A percentile compares a stretch with the other conserved stretches of the same genome.
These are phyloP conservation scores for Cerastis leucographa DNA, from an alignment of 2,888 invertebrate species.

Conservation along the genomic window DNA sequence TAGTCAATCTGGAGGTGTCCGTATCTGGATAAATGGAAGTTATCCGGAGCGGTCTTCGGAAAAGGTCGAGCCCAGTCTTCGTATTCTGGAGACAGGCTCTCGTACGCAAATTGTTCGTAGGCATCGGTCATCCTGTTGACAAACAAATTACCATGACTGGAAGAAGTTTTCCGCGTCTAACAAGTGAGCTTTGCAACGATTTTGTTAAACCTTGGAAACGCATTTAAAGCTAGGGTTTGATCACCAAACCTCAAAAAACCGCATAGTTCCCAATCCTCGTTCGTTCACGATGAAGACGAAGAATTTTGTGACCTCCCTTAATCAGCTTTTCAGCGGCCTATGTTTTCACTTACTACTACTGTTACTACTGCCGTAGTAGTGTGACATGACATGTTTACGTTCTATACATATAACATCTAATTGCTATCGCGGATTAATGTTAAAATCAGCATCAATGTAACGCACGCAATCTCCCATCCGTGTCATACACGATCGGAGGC, in stretches of 20 bases:
- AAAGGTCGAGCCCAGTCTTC: constrained; percentile 93
- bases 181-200: neutral
- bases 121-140: constrained; percentile 83
- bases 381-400: constrained; percentile 11
- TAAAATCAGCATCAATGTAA: constrained; percentile 52
- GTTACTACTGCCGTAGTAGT: constrained; percentile 1
- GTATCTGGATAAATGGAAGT: constrained; percentile 94
- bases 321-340: neutral
- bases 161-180: neutral
- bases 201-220: neutral
- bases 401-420: constrained; percentile 17
- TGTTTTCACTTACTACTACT: constrained; percentile 9
- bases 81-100: constrained; percentile 87
- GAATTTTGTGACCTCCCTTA: neutral
- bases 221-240: neutral
- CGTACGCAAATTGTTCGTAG: constrained; percentile 86
- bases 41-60: constrained; percentile 91
- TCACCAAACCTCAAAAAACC: neutral
- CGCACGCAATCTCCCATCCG: constrained; percentile 71
- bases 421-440: constrained; percentile 45
- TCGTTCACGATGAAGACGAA: neutral
- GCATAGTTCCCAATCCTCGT: too few species aligned
- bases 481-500: constrained; percentile 74
- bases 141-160: constrained; percentile 13
- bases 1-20: constrained; percentile 96